Percentiles rank a stretch among this genome's conserved stretches.
Conservation (phyloP, 1,140 invertebrate species). For the Lepeophtheirus salmonis region DNA sequence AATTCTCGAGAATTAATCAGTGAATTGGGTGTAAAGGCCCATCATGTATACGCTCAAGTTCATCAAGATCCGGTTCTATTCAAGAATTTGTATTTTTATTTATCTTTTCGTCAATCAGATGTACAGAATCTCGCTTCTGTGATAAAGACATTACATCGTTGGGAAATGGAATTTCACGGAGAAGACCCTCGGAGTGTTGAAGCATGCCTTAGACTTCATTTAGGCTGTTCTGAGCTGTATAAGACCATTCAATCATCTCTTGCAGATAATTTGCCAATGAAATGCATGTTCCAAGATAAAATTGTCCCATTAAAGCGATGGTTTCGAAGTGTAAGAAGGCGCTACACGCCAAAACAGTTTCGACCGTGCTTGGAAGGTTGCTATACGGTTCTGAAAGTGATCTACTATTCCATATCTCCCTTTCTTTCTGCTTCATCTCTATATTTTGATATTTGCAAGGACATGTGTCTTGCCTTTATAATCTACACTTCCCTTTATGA, state of each 20-base stretch:
- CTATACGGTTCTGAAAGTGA: background rate
- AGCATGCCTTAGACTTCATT: background rate
- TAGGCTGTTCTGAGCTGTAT: background rate
- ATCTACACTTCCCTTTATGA: background rate
- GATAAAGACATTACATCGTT: background rate
- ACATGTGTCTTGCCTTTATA: background rate
- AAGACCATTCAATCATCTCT: background rate
- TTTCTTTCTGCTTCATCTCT: background rate
- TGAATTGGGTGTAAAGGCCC: background rate
- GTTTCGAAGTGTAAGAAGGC: background rate
- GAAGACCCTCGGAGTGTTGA: background rate
- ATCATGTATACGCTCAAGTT: background rate
- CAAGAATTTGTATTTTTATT: background rate
- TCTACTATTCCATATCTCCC: background rate
- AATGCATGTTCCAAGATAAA: background rate
- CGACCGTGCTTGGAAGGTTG: background rate
- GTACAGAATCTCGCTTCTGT: background rate
- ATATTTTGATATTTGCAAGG: background rate
- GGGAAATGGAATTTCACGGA: background rate
- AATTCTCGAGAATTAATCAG: background rate
- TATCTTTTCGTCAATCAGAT: background rate
- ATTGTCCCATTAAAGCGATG: background rate
- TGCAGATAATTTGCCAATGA: background rate
- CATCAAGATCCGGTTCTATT: background rate
- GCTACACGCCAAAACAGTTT: background rate